Conservation (phyloP, 2,888 invertebrate genomes). For the Eupeodes luniger region DNA sequence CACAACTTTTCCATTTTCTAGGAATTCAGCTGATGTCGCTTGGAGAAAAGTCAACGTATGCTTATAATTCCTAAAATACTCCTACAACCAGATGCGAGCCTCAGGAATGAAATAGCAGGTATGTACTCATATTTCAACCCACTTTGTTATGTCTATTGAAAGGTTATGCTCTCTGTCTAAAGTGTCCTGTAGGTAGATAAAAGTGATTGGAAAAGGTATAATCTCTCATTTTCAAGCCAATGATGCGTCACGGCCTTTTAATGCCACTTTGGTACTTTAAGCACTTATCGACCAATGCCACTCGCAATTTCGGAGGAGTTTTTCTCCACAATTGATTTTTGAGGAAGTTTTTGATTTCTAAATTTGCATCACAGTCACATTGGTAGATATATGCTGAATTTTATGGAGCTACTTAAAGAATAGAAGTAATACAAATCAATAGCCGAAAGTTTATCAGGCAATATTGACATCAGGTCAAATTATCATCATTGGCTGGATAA, state of each 20-base stretch:
- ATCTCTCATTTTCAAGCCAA: slow-evolving; percentile 21
- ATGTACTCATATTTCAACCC: neutral
- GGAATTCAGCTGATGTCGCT: neutral
- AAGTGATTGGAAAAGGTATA: slow-evolving; percentile 8
- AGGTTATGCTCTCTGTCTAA: neutral
- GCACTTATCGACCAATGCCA: slow-evolving; percentile 12
- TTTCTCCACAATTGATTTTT: neutral
- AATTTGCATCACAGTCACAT: neutral
- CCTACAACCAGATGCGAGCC: neutral
- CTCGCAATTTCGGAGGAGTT: neutral
- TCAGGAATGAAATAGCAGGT: neutral
- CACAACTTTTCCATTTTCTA: neutral
- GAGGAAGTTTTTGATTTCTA: neutral
- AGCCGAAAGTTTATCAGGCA: slow-evolving; percentile 23
- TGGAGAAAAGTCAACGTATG: neutral
- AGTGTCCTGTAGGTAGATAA: slow-evolving; percentile 5
- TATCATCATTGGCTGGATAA: neutral
- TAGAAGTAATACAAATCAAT: slow-evolving; percentile 32
- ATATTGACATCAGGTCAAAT: slow-evolving; percentile 17
- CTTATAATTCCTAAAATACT: neutral
- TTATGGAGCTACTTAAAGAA: neutral
- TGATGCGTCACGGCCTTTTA: slow-evolving; percentile 33
- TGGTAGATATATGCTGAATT: no score
- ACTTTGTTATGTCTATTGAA: no score
- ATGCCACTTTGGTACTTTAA: slow-evolving; percentile 23